These are phyloP conservation scores for Casuarius casuarius DNA, from an alignment of 2,113 vertebrate species.

Conservation along the genomic window DNA sequence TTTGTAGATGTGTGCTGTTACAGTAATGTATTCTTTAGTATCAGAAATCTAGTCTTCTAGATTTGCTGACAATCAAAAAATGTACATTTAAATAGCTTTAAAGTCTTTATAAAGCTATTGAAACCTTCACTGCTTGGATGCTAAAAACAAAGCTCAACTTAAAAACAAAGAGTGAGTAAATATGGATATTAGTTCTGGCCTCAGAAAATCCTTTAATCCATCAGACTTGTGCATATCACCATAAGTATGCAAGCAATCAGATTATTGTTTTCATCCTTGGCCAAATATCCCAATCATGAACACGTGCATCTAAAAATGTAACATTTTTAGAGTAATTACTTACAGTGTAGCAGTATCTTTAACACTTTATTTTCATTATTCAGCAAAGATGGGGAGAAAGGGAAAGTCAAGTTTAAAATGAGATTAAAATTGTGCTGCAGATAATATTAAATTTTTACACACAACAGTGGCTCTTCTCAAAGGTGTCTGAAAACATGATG, in stretches of 20 bases:
- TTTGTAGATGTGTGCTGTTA: not conserved
- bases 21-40: not conserved
- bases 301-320: not conserved
- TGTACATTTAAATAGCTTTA: not conserved
- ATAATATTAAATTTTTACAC: not conserved
- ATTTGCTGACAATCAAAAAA: not conserved
- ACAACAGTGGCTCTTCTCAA: not conserved
- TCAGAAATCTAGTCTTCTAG: not conserved
- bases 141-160: not conserved
- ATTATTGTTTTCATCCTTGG: constrained; percentile 78
- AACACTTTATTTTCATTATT: not conserved
- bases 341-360: not conserved
- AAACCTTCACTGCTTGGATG: not conserved
- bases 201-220: constrained; percentile 86
- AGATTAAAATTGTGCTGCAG: not conserved
- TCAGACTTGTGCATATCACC: constrained; percentile 67
- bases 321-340: not conserved
- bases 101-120: not conserved
- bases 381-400: not conserved
- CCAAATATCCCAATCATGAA: constrained; percentile 51
- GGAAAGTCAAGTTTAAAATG: not conserved
- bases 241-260: constrained; percentile 66
- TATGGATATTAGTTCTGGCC: constrained; percentile 64
- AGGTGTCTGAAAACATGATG: not conserved
- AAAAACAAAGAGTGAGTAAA: not conserved